Base-by-base conservation (phyloP, 2,888 invertebrate genomes). In the Gortyna flavago region DNA sequence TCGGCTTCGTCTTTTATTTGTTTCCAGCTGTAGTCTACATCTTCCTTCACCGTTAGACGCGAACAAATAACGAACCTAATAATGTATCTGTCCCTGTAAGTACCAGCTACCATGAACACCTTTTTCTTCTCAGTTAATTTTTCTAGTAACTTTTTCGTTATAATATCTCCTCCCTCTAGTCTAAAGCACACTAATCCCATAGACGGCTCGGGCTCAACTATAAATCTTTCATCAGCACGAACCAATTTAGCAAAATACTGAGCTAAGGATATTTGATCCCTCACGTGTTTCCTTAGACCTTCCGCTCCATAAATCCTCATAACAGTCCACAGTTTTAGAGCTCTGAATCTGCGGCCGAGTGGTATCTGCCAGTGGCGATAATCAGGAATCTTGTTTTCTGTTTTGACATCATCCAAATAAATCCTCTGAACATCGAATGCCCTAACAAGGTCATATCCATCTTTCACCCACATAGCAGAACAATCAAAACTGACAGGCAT, bases 401-500 rank as follows among this genome's bases (percentile, higher is more conserved):
- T 97, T 88, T 98, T 97, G 11, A 95, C 91, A 77, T 96, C 96
- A 74, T 96, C 95, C 75, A 99, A 96, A 92, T 99, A 99, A 77
- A 99, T 98, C 85, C 99, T 98, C 90, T 99, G 99, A 0, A 99
- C 99, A 86, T 98, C 98, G 91, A 99, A 98, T 0, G 99, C 98
- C 80, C 98, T 98, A 13, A 98, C 98, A 73, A 99, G 97, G 87
- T 98, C 97, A 87, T 97, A 97, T 7, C 98, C 97, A 92, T 99
- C 98, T 90, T 98, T 98, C 9, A 99, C 98, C 98, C 98, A 98
- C 97, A 99, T 97, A 0, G 99, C 98, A 0, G 99, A 99, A 91
- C 99, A 99, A 93, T 99, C 99, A 85, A 99, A 99, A 93, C 98
- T 99, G 8, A 99, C 98, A 77, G 99, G 97, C 96, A 99, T 97